phyloP scores from a whole-genome alignment of 2,113 vertebrate genomes.

The Mobula hypostoma region DNA sequence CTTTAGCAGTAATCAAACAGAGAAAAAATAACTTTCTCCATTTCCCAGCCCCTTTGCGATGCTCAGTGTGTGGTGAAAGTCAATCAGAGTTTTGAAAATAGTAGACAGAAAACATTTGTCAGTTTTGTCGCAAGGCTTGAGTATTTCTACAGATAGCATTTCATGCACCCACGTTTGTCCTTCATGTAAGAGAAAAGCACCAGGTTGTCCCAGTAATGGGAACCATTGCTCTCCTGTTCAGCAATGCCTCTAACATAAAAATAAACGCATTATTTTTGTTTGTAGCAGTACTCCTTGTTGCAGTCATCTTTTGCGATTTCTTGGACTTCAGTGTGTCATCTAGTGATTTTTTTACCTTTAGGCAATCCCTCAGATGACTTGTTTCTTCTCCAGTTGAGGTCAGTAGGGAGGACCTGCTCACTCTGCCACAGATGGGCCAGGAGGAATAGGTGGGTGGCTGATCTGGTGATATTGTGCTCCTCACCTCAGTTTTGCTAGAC shows the following conservation, averaged over 20 bases:
- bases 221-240: neutral
- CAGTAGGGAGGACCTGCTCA: too few species aligned
- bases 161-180: neutral
- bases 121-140: conserved; percentile 1
- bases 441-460: too few species aligned
- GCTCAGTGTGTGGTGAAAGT: neutral
- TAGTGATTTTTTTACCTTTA: neutral
- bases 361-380: too few species aligned
- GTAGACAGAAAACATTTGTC: neutral
- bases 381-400: too few species aligned
- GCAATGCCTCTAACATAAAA: neutral
- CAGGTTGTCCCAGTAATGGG: neutral
- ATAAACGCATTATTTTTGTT: neutral
- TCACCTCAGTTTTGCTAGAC: too few species aligned
- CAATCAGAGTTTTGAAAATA: neutral
- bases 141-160: neutral
- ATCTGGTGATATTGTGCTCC: too few species aligned
- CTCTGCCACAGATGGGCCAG: too few species aligned
- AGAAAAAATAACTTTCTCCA: neutral
- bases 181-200: conserved; percentile 13
- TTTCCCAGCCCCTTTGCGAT: neutral
- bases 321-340: neutral
- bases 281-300: neutral
- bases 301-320: neutral
- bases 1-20: neutral